Conservation (phyloP, 2,797 vertebrate genomes). For the Todus mexicanus region DNA sequence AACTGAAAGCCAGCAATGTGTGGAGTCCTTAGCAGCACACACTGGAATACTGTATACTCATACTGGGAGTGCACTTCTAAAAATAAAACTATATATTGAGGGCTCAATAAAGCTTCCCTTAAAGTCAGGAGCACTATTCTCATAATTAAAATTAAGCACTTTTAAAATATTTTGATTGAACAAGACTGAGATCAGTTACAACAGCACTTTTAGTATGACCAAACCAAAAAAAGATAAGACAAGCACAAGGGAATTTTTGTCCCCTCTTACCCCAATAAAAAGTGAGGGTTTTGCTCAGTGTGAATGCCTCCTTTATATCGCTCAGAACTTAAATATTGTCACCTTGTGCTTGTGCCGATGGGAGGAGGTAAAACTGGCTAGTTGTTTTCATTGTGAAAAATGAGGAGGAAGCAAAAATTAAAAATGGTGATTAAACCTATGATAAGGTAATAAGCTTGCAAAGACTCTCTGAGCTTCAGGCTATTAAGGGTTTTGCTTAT, state of each 20-base stretch:
- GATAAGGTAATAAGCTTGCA: background rate
- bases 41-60: background rate
- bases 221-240: background rate
- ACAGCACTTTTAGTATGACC: background rate
- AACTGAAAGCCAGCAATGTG: background rate
- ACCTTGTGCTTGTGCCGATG: background rate
- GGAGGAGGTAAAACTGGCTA: background rate
- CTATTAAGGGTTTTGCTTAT: background rate
- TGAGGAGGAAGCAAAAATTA: background rate
- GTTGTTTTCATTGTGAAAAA: background rate
- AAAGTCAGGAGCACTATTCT: background rate
- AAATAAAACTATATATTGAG: conserved; percentile 9
- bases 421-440: background rate
- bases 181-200: background rate
- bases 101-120: background rate
- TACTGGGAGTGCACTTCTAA: conserved; percentile 6
- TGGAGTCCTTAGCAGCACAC: background rate
- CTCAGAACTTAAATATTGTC: background rate
- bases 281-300: background rate
- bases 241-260: background rate
- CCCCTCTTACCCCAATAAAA: background rate
- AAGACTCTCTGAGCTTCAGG: background rate
- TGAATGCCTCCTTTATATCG: background rate
- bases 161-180: background rate
- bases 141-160: background rate